phyloP scores from a whole-genome alignment of 2,888 invertebrate genomes.

The Mayetiola destructor region DNA sequence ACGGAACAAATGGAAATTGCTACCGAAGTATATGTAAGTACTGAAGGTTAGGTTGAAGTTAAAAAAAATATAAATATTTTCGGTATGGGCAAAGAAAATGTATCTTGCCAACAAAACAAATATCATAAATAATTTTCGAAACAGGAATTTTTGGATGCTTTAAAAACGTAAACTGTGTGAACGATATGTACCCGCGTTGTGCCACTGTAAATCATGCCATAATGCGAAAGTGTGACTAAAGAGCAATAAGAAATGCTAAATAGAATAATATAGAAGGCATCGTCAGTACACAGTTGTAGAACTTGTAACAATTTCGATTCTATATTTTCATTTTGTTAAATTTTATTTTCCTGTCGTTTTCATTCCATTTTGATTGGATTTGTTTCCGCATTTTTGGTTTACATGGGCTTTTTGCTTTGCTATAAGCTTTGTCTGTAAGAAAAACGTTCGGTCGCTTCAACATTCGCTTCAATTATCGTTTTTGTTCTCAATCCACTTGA shows the following conservation, averaged over 20 bases:
- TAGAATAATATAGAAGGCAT: too few relatives aligned
- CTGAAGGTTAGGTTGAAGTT: too few relatives aligned
- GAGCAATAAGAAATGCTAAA: too few relatives aligned
- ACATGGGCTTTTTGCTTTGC: constrained; percentile 5
- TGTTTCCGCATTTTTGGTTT: background rate
- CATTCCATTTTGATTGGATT: background rate
- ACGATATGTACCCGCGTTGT: background rate
- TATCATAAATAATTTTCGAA: constrained; percentile 7
- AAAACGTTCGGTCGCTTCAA: background rate
- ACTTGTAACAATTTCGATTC: constrained; percentile 9
- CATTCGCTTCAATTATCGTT: constrained; percentile 11
- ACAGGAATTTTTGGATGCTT: background rate
- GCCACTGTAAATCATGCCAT: background rate
- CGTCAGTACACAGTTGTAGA: too few relatives aligned
- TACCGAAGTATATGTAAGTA: too few relatives aligned
- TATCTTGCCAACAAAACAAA: too few relatives aligned
- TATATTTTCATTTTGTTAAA: constrained; percentile 2
- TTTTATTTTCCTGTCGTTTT: background rate
- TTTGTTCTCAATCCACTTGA: too few relatives aligned
- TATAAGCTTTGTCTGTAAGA: constrained; percentile 1
- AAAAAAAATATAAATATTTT: too few relatives aligned
- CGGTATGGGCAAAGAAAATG: too few relatives aligned
- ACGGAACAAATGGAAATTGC: too few relatives aligned
- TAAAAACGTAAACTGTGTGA: background rate
- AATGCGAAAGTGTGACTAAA: too few relatives aligned